A percentile compares a stretch with the other conserved stretches of the same genome.
Evolutionary conservation across 2,113 vertebrate species (phyloP).

Genomic region (Lophius piscatorius): DNA sequence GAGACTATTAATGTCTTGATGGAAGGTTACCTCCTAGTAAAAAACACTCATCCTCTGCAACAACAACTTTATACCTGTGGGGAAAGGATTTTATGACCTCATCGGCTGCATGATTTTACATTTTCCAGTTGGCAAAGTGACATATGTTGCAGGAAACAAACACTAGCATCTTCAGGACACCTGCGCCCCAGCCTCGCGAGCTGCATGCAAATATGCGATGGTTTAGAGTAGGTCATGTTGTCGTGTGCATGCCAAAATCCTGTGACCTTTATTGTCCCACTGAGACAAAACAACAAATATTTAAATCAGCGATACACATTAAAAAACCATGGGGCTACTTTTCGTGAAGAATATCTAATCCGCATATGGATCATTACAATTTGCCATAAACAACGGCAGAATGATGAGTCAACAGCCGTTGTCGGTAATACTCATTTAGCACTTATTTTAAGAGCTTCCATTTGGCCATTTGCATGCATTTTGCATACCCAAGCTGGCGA

Average conservation of each 20-base stretch:
- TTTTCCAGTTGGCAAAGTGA: conserved; percentile 72
- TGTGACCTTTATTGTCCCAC: conserved; percentile 6
- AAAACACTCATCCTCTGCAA: conserved; percentile 71
- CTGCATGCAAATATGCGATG: conserved; percentile 42
- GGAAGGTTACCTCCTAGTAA: conserved; percentile 65
- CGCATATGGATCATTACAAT: conserved; percentile 26
- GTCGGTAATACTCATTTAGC: conserved; percentile 59
- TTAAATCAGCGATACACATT: neutral
- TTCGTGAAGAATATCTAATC: conserved; percentile 24
- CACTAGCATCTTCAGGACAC: conserved; percentile 44
- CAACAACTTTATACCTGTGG: conserved; percentile 76
- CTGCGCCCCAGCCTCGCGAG: conserved; percentile 5
- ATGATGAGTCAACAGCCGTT: conserved; percentile 59
- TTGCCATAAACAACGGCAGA: conserved; percentile 40
- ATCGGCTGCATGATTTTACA: conserved; percentile 69
- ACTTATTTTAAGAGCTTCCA: conserved; percentile 35
- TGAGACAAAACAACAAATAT: neutral
- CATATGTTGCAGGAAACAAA: conserved; percentile 74
- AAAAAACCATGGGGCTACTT: conserved; percentile 10
- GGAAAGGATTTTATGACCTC: conserved; percentile 62
- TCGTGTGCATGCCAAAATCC: conserved; percentile 17
- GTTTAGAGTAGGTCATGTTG: conserved; percentile 10
- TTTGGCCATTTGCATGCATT: conserved; percentile 68
- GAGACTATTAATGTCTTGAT: conserved; percentile 61
- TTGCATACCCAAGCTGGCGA: conserved; percentile 56